Base-by-base conservation (phyloP, 2,113 vertebrate genomes). In the Nothobranchius kuhntae region DNA sequence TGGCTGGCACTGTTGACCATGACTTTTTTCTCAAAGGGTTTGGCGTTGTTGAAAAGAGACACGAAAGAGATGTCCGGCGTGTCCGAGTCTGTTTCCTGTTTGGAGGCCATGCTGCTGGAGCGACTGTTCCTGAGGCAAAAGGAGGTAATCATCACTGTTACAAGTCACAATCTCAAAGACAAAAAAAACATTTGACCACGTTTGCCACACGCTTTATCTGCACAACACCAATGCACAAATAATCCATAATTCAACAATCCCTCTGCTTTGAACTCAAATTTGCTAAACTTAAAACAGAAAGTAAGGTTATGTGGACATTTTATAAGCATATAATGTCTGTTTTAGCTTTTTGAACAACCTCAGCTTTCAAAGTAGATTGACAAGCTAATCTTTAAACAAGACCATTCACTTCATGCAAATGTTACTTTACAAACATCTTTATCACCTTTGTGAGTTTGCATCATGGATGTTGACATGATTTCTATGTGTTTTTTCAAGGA, bases 41-140 rank as follows among this genome's bases (percentile, higher is more conserved):
- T 96, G 83, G 93, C 90, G 56, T 93, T 93, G 86, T 87, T 94
- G 61, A 80, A 90, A 61, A 92, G 92, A 76, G 94, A 92, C 1
- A 92, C 93, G 77, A 93, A 88, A n/a, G 93, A 90, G 54, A 93
- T 87, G 77, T 97, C 95, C 89, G 96, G 96, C 0, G 94, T 94
- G 81, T 97, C 95, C 4, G 96, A 97, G 89, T 98, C 96, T 6
- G 94, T 95, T 87, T 98, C 96, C 90, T 95, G 95, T 89, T 95
- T 96, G 85, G 96, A 96, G 85, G 96, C 94, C 96, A 99, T 98
- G 86, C 94, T 98, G 92, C 92, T 95, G 84, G 95, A 95, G 85
- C 92, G 95, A 75, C 94, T 96, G 91, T 90, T 93, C 83, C 97
- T 99, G 88, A 61, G 86, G 89, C 59, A 78, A 63, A 61, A 84